Conservation (phyloP, 2,797 vertebrate genomes). For the Clarias platycephalus region DNA sequence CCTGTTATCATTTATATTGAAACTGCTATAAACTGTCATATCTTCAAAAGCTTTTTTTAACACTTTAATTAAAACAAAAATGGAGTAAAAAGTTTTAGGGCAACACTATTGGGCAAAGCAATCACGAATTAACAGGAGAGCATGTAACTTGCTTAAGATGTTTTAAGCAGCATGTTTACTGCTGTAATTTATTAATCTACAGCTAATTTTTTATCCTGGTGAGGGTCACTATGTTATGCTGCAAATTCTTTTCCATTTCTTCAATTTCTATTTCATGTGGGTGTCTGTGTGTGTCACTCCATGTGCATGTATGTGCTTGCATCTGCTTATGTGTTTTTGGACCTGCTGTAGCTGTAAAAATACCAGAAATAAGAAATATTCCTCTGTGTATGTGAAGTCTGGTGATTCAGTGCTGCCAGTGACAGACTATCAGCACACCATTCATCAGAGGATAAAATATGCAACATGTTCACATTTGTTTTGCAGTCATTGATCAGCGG, state of each 20-base stretch:
- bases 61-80: neutral
- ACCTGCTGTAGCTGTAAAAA: constrained; percentile 68
- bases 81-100: too few species aligned
- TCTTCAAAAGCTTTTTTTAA: neutral
- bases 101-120: too few species aligned
- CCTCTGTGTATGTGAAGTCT: constrained; percentile 60
- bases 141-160: too few species aligned
- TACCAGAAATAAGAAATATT: constrained; percentile 68
- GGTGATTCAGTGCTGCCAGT: constrained; percentile 59
- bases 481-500: constrained; percentile 62
- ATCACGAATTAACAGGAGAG: too few species aligned
- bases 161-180: neutral
- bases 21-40: neutral
- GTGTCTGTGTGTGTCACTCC: constrained; percentile 4
- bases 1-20: neutral
- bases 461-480: constrained; percentile 66
- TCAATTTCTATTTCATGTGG: neutral
- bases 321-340: constrained; percentile 56
- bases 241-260: neutral
- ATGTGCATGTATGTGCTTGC: neutral
- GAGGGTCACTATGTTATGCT: neutral
- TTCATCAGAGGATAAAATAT: constrained; percentile 71
- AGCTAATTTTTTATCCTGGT: neutral
- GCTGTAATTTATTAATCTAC: neutral
- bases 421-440: constrained; percentile 64